Evolutionary conservation across 2,888 invertebrate genomes (phyloP), one percentile per base, ranked within the genome.

Genomic region (Chrysodeixis includens): DNA sequence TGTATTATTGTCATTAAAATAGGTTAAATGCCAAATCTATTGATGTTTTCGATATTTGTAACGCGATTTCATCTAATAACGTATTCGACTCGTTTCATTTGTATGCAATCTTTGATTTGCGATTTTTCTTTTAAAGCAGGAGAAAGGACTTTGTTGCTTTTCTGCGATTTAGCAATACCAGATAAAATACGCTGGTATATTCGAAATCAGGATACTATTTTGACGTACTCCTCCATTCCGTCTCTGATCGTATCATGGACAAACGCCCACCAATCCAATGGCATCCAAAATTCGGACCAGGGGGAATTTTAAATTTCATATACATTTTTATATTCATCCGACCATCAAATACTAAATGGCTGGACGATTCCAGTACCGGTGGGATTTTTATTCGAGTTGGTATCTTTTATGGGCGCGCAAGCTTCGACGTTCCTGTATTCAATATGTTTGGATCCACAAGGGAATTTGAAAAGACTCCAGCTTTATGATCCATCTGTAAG

Each of bases 381-480:
- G 9, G 59, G 76, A 76, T 54, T 74, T 73, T 76, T 76, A 76
- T 74, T 66, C 44, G 40, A 54, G 26, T 32, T 35, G 55, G 53
- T 75, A 73, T 75, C 62, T 44, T 62, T 74, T 62, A 76, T 60
- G 49, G 46, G 20, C 51, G 59, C 49, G 22, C 9, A 53, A 0
- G 32, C 9, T 8, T 72, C 4, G 44, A 59, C 62, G 72, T 60
- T 46, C 26, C 52, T n/a, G 35, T 54, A 59, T 76, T 74, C 73
- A 74, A 76, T 74, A 71, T 60, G 62, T 30, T 57, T 22, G 30
- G 5, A 32, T 35, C 51, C 66, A 40, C 69, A 16, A 22, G 69
- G 66, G 64, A 69, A 66, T 70, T 59, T n/a, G 22, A 26, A 16
- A 40, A 6, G 40, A 58, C 26, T 54, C 40, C 58, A 53, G 55